Conservation (phyloP, 2,113 vertebrate genomes). For the Pungitius pungitius region DNA sequence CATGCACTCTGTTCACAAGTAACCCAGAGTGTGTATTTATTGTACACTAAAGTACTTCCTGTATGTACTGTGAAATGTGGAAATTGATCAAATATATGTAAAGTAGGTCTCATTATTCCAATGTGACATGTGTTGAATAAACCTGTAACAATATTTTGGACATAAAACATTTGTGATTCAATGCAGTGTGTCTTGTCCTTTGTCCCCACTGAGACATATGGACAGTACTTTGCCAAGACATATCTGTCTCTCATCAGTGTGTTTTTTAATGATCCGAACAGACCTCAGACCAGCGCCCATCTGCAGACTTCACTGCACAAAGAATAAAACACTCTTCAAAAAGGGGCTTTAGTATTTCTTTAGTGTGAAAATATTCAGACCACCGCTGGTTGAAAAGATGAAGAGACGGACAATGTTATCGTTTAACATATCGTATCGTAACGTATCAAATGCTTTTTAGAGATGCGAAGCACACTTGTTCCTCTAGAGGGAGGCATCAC, state of each 20-base stretch:
- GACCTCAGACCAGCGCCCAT: neutral
- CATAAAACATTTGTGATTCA: constrained; percentile 80
- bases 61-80: constrained; percentile 72
- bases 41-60: constrained; percentile 69
- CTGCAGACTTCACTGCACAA: neutral
- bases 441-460: no score
- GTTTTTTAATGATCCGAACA: neutral
- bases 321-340: no score
- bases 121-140: constrained; percentile 70
- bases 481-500: no score
- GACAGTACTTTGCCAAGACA: neutral
- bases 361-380: no score
- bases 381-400: no score
- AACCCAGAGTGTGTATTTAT: constrained; percentile 73
- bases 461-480: no score
- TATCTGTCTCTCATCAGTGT: neutral
- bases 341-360: no score
- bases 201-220: neutral
- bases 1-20: constrained; percentile 49
- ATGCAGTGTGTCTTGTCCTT: neutral
- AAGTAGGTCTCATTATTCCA: constrained; percentile 59
- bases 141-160: constrained; percentile 77
- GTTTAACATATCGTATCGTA: no score
- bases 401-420: no score
- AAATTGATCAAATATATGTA: constrained; percentile 61